phyloP scores from a whole-genome alignment of 2,888 invertebrate genomes.

The Thumatha senex region DNA sequence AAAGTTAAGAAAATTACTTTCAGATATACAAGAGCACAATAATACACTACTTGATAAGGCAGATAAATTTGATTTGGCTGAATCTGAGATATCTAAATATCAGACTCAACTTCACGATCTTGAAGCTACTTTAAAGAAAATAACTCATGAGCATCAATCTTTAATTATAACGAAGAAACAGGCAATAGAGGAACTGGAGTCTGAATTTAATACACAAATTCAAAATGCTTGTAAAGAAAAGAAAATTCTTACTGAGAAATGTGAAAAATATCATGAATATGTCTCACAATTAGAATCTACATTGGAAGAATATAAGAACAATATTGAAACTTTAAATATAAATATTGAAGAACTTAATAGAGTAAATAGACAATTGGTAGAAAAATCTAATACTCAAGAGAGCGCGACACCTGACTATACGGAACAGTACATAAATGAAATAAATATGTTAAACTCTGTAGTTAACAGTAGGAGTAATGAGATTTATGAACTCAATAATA shows the following conservation, averaged over 20 bases:
- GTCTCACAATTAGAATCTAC: conserved; percentile 61
- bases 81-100: conserved; percentile 56
- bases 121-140: conserved; percentile 68
- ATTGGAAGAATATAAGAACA: conserved; percentile 61
- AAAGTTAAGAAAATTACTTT: conserved; percentile 68
- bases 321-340: conserved; percentile 56
- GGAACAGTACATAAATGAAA: conserved; percentile 80
- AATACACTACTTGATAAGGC: conserved; percentile 61
- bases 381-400: conserved; percentile 45
- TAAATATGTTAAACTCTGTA: conserved; percentile 80
- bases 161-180: conserved; percentile 69
- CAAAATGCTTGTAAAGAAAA: conserved; percentile 76
- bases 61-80: conserved; percentile 53
- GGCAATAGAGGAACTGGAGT: conserved; percentile 73
- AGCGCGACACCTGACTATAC: conserved; percentile 64
- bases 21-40: conserved; percentile 69
- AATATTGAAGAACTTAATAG: conserved; percentile 62
- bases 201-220: conserved; percentile 72
- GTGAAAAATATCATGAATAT: conserved; percentile 77
- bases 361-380: conserved; percentile 59
- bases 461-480: conserved; percentile 77
- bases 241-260: conserved; percentile 72
- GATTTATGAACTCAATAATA: conserved; percentile 61
- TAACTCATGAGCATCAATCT: conserved; percentile 61
- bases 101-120: conserved; percentile 68